Evolutionary conservation across 2,113 vertebrate species (phyloP).

Genomic region (Origma solitaria): DNA sequence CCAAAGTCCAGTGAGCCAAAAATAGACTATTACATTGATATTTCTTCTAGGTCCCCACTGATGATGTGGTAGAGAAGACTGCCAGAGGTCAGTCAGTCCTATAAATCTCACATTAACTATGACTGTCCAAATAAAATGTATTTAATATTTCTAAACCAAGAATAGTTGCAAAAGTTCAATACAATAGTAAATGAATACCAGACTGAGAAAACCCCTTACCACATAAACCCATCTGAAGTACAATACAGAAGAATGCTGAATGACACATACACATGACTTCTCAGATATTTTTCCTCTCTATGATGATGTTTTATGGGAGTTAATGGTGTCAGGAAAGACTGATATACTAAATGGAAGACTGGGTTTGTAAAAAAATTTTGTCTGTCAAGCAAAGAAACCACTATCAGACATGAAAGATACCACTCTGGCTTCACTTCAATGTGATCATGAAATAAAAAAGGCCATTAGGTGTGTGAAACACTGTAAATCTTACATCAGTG

Average conservation of each 20-base stretch:
- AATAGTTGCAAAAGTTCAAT: neutral
- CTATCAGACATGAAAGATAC: neutral
- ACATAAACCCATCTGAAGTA: neutral
- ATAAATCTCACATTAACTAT: neutral
- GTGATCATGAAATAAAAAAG: neutral
- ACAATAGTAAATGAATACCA: neutral
- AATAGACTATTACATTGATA: neutral
- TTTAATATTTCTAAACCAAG: neutral
- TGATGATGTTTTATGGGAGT: neutral
- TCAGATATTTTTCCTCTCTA: neutral
- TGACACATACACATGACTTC: neutral
- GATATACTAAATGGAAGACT: neutral
- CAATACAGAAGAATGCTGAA: neutral
- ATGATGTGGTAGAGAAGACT: neutral
- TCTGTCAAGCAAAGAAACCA: neutral
- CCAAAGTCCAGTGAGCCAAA: neutral
- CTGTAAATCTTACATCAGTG: neutral
- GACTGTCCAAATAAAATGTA: neutral
- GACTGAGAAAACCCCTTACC: neutral
- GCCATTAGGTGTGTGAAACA: neutral
- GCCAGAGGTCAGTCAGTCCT: neutral
- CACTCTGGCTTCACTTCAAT: neutral
- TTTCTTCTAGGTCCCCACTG: neutral
- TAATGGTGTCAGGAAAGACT: neutral
- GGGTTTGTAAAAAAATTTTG: neutral